Evolutionary conservation across 2,113 vertebrate species (phyloP).

Genomic region (Mystacornis crossleyi): DNA sequence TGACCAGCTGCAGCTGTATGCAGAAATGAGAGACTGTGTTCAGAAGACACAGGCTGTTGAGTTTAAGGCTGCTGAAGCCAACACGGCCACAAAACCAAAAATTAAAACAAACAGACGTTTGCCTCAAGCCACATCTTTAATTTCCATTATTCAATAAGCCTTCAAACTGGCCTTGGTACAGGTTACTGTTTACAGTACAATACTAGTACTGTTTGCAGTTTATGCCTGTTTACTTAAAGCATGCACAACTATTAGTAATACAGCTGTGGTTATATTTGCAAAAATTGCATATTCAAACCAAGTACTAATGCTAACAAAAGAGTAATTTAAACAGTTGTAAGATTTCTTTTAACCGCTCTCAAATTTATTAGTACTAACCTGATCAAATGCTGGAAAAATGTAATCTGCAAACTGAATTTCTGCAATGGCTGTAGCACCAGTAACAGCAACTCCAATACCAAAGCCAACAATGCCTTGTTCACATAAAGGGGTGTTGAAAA

Average conservation of each 20-base stretch:
- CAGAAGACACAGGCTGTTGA: not conserved
- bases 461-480: constrained; percentile 99
- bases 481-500: constrained; percentile 98
- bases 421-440: constrained; percentile 93
- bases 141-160: constrained; percentile 2
- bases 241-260: constrained; percentile 2
- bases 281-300: not conserved
- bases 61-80: not conserved
- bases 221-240: not conserved
- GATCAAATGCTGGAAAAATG: constrained; percentile 97
- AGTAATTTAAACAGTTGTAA: not conserved
- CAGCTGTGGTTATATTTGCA: not conserved
- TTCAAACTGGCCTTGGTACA: not conserved
- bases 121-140: not conserved
- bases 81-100: not conserved
- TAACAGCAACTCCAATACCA: constrained; percentile 90
- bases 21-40: not conserved
- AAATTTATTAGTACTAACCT: constrained; percentile 77
- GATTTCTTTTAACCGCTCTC: not conserved
- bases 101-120: not conserved
- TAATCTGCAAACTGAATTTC: constrained; percentile 99
- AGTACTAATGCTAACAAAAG: not conserved
- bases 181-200: not conserved
- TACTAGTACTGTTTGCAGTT: not conserved
- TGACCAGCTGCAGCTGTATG: not conserved